Evolutionary conservation across 2,888 invertebrate species (phyloP).

Genomic region (Andrena haemorrhoa): DNA sequence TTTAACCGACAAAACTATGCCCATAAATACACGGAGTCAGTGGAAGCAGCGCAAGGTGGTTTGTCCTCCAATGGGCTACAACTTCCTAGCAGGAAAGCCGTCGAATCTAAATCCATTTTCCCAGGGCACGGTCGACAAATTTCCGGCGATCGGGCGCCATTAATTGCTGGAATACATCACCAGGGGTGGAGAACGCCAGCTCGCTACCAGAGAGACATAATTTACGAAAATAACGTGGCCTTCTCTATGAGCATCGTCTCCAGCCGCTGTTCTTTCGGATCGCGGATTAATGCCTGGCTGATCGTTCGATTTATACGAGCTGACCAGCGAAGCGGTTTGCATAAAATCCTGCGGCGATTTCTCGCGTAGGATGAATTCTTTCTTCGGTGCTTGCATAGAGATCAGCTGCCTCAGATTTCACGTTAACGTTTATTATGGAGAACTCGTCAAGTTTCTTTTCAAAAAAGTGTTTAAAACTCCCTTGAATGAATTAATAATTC

Average conservation of each 20-base stretch:
- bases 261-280: slow-evolving; percentile 26
- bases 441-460: not conserved
- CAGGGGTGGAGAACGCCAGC: slow-evolving; percentile 49
- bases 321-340: not conserved
- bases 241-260: slow-evolving; percentile 22
- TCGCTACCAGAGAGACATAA: slow-evolving; percentile 67
- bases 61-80: slow-evolving; percentile 37
- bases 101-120: slow-evolving; percentile 77
- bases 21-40: slow-evolving; percentile 39
- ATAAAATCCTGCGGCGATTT: too few species aligned
- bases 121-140: slow-evolving; percentile 74
- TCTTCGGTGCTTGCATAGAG: too few species aligned
- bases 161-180: slow-evolving; percentile 81
- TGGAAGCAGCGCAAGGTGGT: slow-evolving; percentile 15
- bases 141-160: slow-evolving; percentile 74
- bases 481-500: too few species aligned
- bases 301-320: slow-evolving; percentile 43
- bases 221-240: slow-evolving; percentile 75
- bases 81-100: slow-evolving; percentile 55
- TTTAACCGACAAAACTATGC: slow-evolving; percentile 46
- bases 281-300: slow-evolving; percentile 1
- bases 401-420: not conserved
- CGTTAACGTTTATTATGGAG: not conserved
- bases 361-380: not conserved
- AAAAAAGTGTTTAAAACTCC: too few species aligned